Base-by-base conservation (phyloP, 2,113 vertebrate genomes). In the Lontra canadensis region DNA sequence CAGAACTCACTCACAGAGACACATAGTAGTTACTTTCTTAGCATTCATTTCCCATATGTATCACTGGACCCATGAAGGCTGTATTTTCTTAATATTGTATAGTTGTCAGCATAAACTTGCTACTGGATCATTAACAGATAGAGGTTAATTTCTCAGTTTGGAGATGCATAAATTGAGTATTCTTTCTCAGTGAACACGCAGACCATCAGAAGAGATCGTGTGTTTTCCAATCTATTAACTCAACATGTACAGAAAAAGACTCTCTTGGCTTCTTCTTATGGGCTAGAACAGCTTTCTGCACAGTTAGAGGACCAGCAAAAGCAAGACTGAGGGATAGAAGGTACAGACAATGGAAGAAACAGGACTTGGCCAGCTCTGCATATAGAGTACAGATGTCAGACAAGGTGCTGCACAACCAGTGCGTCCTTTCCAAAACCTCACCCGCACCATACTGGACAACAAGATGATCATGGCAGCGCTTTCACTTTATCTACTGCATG, bases 331-430 rank as follows among this genome's bases (percentile, higher is more conserved):
- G 34, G 15, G 7, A 39, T 3, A 20, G 44, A 67, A 44, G 9
- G n/a, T 18, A 29, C 20, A 20, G n/a, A 44, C 20, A 31, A 2
- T 26, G 17, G 18, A 57, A 36, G n/a, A 59, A 86, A 47, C 4
- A 23, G 49, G 4, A 36, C 69, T 44, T 82, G 34, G 17, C 0
- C 42, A 18, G 11, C n/a, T 71, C 57, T 20, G 9, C 13, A 20
- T 7, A 10, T 3, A 21, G 18, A 17, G 2, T 11, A 21, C 13
- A 91, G 1, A 4, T 57, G 59, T 21, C 55, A 31, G 57, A 69
- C 5, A 49, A 42, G 21, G 13, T 8, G 1, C 7, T 14, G 1
- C 6, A n/a, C 21, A 52, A 7, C 0, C 25, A 11, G 7, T 9
- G 17, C 4, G 31, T 31, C 52, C 80, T 78, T 21, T 67, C 73